Conservation (phyloP, 2,888 invertebrate genomes). For the Petrophora chlorosata region DNA sequence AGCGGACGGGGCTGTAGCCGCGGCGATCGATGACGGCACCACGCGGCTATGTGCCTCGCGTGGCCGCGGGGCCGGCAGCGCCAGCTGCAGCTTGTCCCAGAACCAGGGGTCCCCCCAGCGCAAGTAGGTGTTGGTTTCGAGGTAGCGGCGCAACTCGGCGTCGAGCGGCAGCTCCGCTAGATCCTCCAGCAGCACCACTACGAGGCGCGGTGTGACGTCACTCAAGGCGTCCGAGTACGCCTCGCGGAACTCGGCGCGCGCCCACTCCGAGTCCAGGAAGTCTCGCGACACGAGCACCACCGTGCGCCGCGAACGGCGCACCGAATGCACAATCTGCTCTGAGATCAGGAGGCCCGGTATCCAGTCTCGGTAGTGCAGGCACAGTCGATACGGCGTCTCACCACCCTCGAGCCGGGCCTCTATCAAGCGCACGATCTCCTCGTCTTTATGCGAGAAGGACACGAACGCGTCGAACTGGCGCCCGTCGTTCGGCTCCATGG, state of each 20-base stretch:
- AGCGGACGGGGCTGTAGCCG: background rate
- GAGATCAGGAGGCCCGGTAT: constrained; percentile 77
- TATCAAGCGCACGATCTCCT: constrained; percentile 87
- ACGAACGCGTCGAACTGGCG: background rate
- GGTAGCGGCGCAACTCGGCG: constrained; percentile 84
- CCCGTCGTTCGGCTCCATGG: background rate
- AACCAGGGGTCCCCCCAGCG: constrained; percentile 93
- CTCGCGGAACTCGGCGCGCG: constrained; percentile 86
- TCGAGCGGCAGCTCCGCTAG: constrained; percentile 84
- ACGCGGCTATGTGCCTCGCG: constrained; percentile 86
- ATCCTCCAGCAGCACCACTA: constrained; percentile 86
- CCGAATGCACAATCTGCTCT: constrained; percentile 89
- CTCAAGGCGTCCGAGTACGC: constrained; percentile 68
- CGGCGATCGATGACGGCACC: background rate
- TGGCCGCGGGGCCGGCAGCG: constrained; percentile 75
- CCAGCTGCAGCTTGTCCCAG: constrained; percentile 90
- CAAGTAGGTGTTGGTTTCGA: constrained; percentile 90
- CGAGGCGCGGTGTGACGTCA: constrained; percentile 86
- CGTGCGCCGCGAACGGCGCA: constrained; percentile 85
- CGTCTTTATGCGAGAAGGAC: constrained; percentile 82
- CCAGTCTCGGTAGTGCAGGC: constrained; percentile 90
- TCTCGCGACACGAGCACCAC: constrained; percentile 48
- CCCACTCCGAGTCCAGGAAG: constrained; percentile 80
- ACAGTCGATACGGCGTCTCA: constrained; percentile 79
- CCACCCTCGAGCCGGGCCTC: constrained; percentile 85